phyloP scores from a whole-genome alignment of 1,140 invertebrate species.

The Drosophila nasuta region DNA sequence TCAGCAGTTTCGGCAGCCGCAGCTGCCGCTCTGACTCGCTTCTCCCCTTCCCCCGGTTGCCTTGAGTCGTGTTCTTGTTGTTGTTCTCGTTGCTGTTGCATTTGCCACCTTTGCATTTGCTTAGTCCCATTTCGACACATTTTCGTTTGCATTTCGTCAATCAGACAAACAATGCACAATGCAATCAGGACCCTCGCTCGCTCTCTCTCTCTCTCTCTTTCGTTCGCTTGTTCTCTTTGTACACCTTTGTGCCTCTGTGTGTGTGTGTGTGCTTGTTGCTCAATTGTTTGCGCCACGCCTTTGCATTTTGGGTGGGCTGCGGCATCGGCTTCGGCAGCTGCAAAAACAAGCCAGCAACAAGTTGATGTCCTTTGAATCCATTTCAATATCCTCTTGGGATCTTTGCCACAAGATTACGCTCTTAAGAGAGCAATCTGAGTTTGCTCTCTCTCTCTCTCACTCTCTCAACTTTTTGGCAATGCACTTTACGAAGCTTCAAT shows the following conservation, averaged over 20 bases:
- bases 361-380: slow-evolving; percentile 41
- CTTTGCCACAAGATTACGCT: not conserved
- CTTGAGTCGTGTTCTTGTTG: slow-evolving; percentile 2
- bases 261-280: slow-evolving; percentile 43
- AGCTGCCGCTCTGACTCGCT: slow-evolving; percentile 32
- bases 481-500: not conserved
- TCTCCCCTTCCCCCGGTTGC: slow-evolving; percentile 4
- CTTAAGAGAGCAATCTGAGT: not conserved
- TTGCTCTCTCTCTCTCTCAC: not conserved
- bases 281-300: slow-evolving; percentile 72
- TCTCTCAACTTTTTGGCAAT: not conserved
- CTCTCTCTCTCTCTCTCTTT: slow-evolving; percentile 10
- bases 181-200: slow-evolving; percentile 55
- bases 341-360: slow-evolving; percentile 47
- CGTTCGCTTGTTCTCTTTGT: not conserved
- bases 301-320: slow-evolving; percentile 67
- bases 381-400: slow-evolving; percentile 18
- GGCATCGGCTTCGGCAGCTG: slow-evolving; percentile 43
- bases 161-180: slow-evolving; percentile 79
- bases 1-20: slow-evolving; percentile 38
- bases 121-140: slow-evolving; percentile 82
- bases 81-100: slow-evolving; percentile 44
- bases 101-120: slow-evolving; percentile 71
- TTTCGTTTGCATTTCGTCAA: slow-evolving; percentile 83
- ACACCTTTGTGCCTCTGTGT: not conserved